Conservation (phyloP, 2,888 invertebrate genomes). For the Lasioglossum leucozonium region DNA sequence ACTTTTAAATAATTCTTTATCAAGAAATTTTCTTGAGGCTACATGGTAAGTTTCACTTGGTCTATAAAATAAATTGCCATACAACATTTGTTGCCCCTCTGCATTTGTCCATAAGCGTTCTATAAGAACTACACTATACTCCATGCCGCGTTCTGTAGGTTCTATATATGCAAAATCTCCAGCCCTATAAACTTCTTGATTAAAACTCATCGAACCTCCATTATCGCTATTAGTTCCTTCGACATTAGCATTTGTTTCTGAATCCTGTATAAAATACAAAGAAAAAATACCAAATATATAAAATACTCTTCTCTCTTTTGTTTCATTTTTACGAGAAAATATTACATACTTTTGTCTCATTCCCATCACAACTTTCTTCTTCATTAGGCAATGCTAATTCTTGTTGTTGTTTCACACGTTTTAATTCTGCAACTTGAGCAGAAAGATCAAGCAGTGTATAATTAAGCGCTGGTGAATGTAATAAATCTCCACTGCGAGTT, state of each 20-base stretch:
- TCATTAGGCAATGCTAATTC: conserved; percentile 88
- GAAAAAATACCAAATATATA: conserved; percentile 25
- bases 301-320: not conserved
- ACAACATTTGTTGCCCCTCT: conserved; percentile 93
- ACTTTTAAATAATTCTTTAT: conserved; percentile 98
- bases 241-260: conserved; percentile 76
- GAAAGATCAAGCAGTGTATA: conserved; percentile 92
- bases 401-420: conserved; percentile 91
- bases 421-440: conserved; percentile 90
- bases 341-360: conserved; percentile 79
- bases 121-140: conserved; percentile 93
- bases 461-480: conserved; percentile 94
- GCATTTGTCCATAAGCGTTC: conserved; percentile 95
- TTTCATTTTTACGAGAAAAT: conserved; percentile 17
- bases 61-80: conserved; percentile 95
- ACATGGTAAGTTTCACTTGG: conserved; percentile 99
- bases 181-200: conserved; percentile 91
- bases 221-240: conserved; percentile 82
- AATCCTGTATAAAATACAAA: conserved; percentile 77
- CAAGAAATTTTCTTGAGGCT: conserved; percentile 96
- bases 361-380: conserved; percentile 87
- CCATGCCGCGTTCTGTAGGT: conserved; percentile 88
- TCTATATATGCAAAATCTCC: conserved; percentile 97
- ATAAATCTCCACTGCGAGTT: conserved; percentile 91
- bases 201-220: conserved; percentile 89